These are phyloP conservation scores for Thereva nobilitata DNA, from an alignment of 2,888 invertebrate species.

Conservation along the genomic window DNA sequence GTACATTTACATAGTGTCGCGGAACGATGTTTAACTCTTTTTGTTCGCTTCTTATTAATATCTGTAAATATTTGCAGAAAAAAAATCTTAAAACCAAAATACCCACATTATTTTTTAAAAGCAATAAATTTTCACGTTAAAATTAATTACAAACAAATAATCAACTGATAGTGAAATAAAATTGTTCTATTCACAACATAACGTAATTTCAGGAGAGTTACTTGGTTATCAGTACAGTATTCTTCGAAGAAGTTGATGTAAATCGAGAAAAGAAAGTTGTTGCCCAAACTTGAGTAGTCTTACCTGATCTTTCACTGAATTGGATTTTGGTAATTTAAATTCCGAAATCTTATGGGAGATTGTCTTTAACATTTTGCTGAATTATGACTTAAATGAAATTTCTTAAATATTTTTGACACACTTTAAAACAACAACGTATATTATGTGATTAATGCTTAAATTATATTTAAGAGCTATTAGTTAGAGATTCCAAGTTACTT, in stretches of 20 bases:
- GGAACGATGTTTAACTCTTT: conserved; percentile 52
- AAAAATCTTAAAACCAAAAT: conserved; percentile 5
- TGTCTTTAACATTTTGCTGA: conserved; percentile 26
- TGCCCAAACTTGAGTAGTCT: neutral
- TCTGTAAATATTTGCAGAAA: conserved; percentile 45
- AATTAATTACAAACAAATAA: no score
- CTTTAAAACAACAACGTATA: neutral
- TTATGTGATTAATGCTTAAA: neutral
- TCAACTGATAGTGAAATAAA: no score
- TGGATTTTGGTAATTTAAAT: neutral
- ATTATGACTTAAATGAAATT: neutral
- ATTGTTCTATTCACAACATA: no score
- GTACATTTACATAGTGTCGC: conserved; percentile 50
- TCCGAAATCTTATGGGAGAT: conserved; percentile 11
- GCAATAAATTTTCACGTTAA: neutral
- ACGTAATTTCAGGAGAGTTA: no score
- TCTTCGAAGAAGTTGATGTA: no score
- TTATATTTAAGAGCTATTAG: neutral
- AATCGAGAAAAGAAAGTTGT: neutral
- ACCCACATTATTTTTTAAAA: conserved; percentile 13
- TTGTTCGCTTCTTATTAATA: conserved; percentile 54
- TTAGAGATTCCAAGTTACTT: neutral
- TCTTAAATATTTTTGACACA: neutral
- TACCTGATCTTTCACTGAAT: conserved; percentile 10
- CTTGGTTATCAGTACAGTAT: no score